Evolutionary conservation across 1,140 invertebrate species (phyloP), one percentile per base, ranked within the genome.

Genomic region (Drosophila biarmipes): DNA sequence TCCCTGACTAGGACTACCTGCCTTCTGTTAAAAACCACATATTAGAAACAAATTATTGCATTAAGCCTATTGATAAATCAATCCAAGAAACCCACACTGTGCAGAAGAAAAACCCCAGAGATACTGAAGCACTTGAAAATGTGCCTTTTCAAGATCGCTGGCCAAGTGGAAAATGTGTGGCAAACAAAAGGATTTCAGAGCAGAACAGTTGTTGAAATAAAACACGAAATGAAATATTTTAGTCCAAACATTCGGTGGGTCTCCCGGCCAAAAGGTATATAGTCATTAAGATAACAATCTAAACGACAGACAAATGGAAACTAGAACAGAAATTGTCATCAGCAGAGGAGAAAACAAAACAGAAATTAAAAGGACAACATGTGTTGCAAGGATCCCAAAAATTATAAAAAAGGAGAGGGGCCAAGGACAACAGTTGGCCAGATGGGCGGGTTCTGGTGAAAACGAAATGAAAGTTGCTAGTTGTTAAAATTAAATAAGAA

Each of bases 271-370:
- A 73, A 89, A 89, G 76, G 84, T 84, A 87, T 89, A 84, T 68
- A 87, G 84, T 87, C 84, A 87, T 87, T 87, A 87, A 80, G 84
- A 87, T 87, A 87, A 87, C 84, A 87, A 87, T 87, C 84, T 87
- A 79, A 82, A 51, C 55, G 75, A 79, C 73, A 75, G 56, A 57
- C 71, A 55, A 80, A 64, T 56, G 59, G 87, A 79, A 87, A 87
- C 72, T 87, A 62, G 81, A 90, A 76, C 80, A 87, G 42, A 79
- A 87, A 80, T 77, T 89, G 84, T 89, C 84, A 84, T 89, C 80
- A 24, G 34, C 34, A 6, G 24, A 29, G 35, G 37, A 37, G 59
- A 68, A 78, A 78, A 54, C 54, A 59, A 71, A 86, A 72, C 51
- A 64, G 31, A 73, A 82, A 75, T 87, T 62, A 86, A 87, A 86